Base-by-base conservation (phyloP, 2,113 vertebrate species). In the Patagioenas fasciata region DNA sequence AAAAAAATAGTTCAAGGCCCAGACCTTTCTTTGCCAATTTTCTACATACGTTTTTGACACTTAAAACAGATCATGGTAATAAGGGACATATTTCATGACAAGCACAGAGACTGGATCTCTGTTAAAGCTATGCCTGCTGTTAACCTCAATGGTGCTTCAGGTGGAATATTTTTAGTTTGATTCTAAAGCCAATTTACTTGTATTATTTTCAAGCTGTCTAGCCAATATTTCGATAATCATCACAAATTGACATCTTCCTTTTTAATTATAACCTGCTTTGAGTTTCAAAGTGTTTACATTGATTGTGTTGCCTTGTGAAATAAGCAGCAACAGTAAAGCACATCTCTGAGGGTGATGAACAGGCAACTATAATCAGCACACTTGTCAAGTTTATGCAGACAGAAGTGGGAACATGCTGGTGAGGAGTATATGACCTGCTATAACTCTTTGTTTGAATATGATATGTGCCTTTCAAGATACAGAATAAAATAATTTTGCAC, bases 201-300 rank as follows among this genome's bases (percentile, higher is more conserved):
- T 20, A 86, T 74, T 89, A 84, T 90, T 94, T 81, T 92, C 91
- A 88, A 60, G 61, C 73, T 93, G 86, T 47, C 65, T 69, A 60
- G 50, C 54, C 57, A 61, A 6, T 93, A 73, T 72, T 93, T 86
- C 70, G 42, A 44, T 66, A 78, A 74, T 72, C 24, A 18, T 73
- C n/a, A 18, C 13, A 61, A 93, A 91, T 24, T 11, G 73, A 92
- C 66, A 26, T 72, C 85, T 83, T 88, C 72, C 56, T 85, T 84
- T 88, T 94, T 84, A 93, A 96, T 96, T 88, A 69, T 61, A 85
- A 64, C 56, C 47, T 89, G 66, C 71, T 77, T 65, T 85, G 75
- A 54, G 53, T 93, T 93, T 79, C 1, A 8, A 74, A 89, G 36
- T 88, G 88, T 91, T 96, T 93, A 50, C 80, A 40, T 64, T 88